Percentiles rank a stretch among this genome's conserved stretches.
Conservation (phyloP, 2,888 invertebrate genomes). For the Caenorhabditis sp. region DNA sequence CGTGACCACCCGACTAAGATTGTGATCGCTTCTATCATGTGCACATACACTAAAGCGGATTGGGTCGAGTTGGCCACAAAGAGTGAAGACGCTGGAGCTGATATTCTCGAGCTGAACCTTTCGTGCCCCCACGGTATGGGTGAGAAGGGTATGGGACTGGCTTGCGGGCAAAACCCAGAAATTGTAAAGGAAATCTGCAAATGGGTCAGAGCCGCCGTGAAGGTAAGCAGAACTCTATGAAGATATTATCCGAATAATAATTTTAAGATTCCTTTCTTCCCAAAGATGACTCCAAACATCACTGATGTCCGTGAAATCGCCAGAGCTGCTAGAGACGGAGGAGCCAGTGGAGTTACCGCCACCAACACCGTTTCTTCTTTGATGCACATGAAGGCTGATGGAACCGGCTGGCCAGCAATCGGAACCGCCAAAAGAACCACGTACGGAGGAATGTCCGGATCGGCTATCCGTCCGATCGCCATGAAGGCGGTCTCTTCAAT, state of each 20-base stretch:
- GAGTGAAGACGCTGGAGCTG: conserved; percentile 88
- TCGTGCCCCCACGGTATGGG: conserved; percentile 98
- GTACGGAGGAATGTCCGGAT: conserved; percentile 82
- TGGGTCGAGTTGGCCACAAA: conserved; percentile 88
- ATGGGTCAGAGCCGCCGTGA: conserved; percentile 85
- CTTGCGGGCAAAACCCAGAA: conserved; percentile 94
- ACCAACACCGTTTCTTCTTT: conserved; percentile 97
- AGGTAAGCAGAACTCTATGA: too few species aligned
- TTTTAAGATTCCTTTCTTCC: conserved; percentile 93
- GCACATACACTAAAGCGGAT: conserved; percentile 82
- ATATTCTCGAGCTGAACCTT: conserved; percentile 94
- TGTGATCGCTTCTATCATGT: conserved; percentile 78
- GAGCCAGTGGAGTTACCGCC: conserved; percentile 94
- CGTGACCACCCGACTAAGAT: conserved; percentile 86
- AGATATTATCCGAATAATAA: conserved; percentile 68
- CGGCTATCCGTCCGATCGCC: conserved; percentile 92
- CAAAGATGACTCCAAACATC: conserved; percentile 97
- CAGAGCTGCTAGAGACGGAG: conserved; percentile 87
- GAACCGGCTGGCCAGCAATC: conserved; percentile 92
- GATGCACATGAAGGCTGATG: conserved; percentile 89
- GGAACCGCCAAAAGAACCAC: conserved; percentile 84
- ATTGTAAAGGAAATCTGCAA: conserved; percentile 90
- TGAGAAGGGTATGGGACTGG: conserved; percentile 89
- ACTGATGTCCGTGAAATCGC: conserved; percentile 93
- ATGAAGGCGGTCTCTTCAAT: conserved; percentile 91